Evolutionary conservation across 2,797 vertebrate genomes (phyloP).

Genomic region (Thunnus albacares): DNA sequence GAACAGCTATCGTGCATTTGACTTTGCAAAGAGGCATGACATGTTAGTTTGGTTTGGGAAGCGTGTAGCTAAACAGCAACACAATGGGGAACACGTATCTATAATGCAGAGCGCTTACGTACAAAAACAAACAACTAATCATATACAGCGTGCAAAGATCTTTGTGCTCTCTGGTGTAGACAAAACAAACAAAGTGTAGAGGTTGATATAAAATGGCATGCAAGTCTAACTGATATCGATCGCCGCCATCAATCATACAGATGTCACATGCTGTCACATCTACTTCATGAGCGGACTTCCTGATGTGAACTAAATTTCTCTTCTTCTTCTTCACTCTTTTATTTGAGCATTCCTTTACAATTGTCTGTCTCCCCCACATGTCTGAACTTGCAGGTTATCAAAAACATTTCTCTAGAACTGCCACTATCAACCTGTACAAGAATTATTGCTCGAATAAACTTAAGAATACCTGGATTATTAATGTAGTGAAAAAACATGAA

Average conservation of each 20-base stretch:
- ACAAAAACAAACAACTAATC: neutral
- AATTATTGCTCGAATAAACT: neutral
- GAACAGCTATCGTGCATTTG: constrained; percentile 3
- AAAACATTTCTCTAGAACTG: too few species aligned
- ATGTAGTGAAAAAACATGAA: neutral
- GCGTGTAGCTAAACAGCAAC: constrained; percentile 23
- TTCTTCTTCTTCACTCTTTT: neutral
- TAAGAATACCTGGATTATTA: neutral
- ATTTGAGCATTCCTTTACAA: constrained; percentile 22
- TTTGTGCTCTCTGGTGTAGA: neutral
- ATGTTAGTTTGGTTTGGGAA: neutral
- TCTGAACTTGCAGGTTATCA: constrained; percentile 43
- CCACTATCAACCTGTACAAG: too few species aligned
- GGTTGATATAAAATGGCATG: neutral
- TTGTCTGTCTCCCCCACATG: constrained; percentile 4
- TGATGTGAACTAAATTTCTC: constrained; percentile 12
- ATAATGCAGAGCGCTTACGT: neutral
- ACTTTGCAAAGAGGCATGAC: constrained; percentile 9
- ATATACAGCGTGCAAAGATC: neutral
- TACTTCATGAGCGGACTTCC: constrained; percentile 48
- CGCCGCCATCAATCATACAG: neutral
- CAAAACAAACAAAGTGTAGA: neutral
- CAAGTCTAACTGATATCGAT: neutral
- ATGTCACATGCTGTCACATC: constrained; percentile 32
- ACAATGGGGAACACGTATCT: neutral